phyloP scores from a whole-genome alignment of 2,113 vertebrate species.

The Ciconia stormi region DNA sequence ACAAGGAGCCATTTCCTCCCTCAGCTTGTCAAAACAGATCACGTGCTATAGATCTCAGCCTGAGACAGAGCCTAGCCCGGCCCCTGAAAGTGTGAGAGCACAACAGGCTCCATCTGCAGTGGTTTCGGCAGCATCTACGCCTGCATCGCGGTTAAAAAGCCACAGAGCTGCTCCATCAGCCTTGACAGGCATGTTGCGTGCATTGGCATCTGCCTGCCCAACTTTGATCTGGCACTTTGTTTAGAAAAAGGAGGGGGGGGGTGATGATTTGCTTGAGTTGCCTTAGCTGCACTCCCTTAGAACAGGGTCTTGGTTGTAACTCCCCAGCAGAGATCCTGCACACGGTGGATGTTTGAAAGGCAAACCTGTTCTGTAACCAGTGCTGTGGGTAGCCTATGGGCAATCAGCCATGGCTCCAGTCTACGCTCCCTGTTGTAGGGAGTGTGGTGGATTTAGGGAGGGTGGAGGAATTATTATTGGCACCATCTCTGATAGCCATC shows the following conservation, averaged over 20 bases:
- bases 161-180: neutral
- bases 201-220: neutral
- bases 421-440: neutral
- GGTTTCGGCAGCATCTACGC: neutral
- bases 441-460: neutral
- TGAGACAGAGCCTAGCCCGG: neutral
- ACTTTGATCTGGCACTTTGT: accelerated
- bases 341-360: neutral
- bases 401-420: neutral
- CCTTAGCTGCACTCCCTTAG: neutral
- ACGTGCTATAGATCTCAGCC: accelerated
- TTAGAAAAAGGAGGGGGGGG: neutral
- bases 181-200: neutral
- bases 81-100: neutral
- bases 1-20: neutral
- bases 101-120: neutral
- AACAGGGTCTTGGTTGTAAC: neutral
- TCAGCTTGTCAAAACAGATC: neutral
- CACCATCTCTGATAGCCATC: neutral
- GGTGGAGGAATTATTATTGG: neutral
- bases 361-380: neutral
- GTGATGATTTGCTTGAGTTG: neutral
- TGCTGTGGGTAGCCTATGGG: neutral
- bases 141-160: neutral
- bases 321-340: neutral